phyloP scores from a whole-genome alignment of 2,797 vertebrate species.

The Urocyon cinereoargenteus region DNA sequence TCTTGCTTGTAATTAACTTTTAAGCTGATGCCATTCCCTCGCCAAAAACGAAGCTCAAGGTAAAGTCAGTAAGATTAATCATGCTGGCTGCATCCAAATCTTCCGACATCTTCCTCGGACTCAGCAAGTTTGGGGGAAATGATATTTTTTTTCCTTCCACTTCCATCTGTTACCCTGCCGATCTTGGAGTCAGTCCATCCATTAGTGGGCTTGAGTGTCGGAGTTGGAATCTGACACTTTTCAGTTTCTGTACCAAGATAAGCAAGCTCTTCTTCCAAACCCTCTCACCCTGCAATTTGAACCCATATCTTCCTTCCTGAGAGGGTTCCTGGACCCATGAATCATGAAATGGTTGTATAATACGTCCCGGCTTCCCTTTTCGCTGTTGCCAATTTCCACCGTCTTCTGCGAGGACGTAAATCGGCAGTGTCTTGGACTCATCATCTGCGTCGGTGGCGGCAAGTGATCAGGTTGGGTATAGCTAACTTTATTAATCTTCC shows the following conservation, averaged over 20 bases:
- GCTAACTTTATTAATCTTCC: neutral
- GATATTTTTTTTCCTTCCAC: constrained; percentile 24
- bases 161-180: constrained; percentile 70
- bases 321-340: neutral
- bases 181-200: constrained; percentile 65
- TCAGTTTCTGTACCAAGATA: constrained; percentile 21
- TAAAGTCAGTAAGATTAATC: constrained; percentile 73
- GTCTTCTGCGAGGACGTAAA: neutral
- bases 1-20: constrained; percentile 82
- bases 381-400: neutral
- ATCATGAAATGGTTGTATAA: neutral
- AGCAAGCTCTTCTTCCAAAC: constrained; percentile 6
- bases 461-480: neutral
- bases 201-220: constrained; percentile 24
- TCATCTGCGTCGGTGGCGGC: neutral
- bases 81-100: constrained; percentile 51
- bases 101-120: constrained; percentile 57
- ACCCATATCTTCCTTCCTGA: neutral
- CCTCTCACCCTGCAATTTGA: neutral
- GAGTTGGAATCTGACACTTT: constrained; percentile 39
- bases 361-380: neutral
- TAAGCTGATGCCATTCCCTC: constrained; percentile 62
- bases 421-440: neutral
- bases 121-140: constrained; percentile 74
- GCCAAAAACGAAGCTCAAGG: constrained; percentile 66